Evolutionary conservation across 2,888 invertebrate genomes (phyloP).

Genomic region (Cosmia pyralina): DNA sequence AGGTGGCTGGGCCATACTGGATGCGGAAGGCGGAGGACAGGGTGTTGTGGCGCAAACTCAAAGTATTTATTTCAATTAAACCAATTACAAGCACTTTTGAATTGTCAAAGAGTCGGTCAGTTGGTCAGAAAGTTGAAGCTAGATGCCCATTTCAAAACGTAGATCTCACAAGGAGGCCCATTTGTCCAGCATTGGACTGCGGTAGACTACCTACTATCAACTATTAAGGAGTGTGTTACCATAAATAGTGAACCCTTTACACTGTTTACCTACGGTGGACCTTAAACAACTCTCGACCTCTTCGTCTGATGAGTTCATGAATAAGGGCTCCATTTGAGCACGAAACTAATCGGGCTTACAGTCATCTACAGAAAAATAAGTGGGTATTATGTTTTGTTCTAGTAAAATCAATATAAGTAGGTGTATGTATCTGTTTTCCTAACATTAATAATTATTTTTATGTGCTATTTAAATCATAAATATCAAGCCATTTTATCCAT

Average conservation of each 20-base stretch:
- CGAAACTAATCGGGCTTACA: not conserved
- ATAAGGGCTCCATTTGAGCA: not conserved
- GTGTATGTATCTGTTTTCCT: not conserved
- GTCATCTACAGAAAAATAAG: not conserved
- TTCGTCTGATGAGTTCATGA: not conserved
- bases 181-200: too few relatives aligned
- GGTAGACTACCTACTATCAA: not conserved
- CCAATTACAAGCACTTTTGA: too few relatives aligned
- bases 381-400: not conserved
- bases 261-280: not conserved
- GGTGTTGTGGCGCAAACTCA: too few relatives aligned
- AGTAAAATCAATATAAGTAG: not conserved
- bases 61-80: too few relatives aligned
- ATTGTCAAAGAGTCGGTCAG: too few relatives aligned
- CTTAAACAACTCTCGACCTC: not conserved
- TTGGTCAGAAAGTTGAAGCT: too few relatives aligned
- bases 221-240: not conserved
- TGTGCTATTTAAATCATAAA: slow-evolving; percentile 4
- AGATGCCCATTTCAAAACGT: too few relatives aligned
- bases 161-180: too few relatives aligned
- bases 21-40: too few relatives aligned
- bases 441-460: not conserved
- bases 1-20: too few relatives aligned
- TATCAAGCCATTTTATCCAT: slow-evolving; percentile 4
- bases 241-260: not conserved